Conservation (phyloP, 2,113 vertebrate genomes). For the Pomatorhinus ruficollis region DNA sequence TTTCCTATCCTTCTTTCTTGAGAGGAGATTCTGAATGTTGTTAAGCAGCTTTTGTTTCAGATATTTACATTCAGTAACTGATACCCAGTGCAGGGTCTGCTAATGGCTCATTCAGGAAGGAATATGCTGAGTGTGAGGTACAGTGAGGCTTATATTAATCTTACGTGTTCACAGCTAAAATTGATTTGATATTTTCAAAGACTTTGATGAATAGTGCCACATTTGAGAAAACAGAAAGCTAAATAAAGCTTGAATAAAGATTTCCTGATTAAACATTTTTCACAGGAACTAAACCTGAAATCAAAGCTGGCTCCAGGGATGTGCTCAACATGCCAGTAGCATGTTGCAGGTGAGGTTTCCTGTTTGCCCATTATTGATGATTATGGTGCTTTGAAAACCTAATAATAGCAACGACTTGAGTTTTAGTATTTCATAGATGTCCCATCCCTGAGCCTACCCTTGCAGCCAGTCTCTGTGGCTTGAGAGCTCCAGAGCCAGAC, state of each 20-base stretch:
- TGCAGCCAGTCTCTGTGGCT: neutral
- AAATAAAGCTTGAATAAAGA: neutral
- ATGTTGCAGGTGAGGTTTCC: neutral
- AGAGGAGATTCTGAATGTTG: neutral
- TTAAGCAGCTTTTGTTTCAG: neutral
- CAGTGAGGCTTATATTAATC: neutral
- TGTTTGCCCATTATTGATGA: neutral
- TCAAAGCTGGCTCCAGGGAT: neutral
- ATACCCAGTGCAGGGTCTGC: neutral
- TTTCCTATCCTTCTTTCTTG: neutral
- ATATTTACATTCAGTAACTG: neutral
- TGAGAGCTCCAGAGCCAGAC: neutral
- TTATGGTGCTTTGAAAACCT: neutral
- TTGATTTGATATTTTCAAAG: neutral
- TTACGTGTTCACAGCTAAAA: neutral
- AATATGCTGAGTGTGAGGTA: neutral
- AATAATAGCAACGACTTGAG: neutral
- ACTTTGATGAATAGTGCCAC: neutral
- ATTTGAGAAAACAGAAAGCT: neutral
- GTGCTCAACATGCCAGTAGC: neutral
- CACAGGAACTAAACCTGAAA: neutral
- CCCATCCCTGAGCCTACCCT: neutral
- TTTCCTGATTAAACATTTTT: neutral
- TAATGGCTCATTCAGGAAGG: neutral
- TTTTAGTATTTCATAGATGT: neutral